Conservation (phyloP, 2,888 invertebrate genomes). For the Eucriotettix oculatus region DNA sequence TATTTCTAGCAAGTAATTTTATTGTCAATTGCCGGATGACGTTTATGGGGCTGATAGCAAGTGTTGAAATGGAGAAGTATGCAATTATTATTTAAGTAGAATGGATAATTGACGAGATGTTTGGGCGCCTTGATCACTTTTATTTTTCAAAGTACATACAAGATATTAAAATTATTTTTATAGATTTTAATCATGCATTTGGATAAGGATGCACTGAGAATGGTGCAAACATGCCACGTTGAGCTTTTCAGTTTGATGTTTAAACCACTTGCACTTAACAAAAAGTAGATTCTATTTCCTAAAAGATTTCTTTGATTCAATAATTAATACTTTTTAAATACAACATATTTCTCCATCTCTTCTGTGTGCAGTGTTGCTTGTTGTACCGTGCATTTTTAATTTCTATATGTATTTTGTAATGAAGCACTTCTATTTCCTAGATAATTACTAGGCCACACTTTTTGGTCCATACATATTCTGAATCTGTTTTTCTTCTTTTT, state of each 20-base stretch:
- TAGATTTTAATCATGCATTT: neutral
- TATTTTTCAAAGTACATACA: neutral
- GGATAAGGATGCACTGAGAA: too few species aligned
- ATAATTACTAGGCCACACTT: neutral
- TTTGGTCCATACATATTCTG: neutral
- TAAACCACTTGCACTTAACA: too few species aligned
- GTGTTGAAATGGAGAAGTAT: neutral
- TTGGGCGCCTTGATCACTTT: neutral
- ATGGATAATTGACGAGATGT: neutral
- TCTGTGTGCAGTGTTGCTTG: neutral
- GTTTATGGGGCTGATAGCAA: conserved; percentile 1
- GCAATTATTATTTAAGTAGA: too few species aligned
- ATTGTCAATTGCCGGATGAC: conserved; percentile 8
- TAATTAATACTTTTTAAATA: neutral
- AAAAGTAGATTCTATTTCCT: neutral
- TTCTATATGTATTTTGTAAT: neutral
- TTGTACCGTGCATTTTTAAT: neutral
- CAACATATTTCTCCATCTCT: neutral
- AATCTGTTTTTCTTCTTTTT: neutral
- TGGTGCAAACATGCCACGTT: too few species aligned
- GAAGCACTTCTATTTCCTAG: neutral
- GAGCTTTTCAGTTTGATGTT: too few species aligned
- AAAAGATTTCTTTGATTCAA: neutral
- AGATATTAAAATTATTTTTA: neutral
- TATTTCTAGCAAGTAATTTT: conserved; percentile 2